A percentile compares a stretch with the other conserved stretches of the same genome.
Evolutionary conservation across 2,797 vertebrate genomes (phyloP).

Genomic region (Sarcophilus harrisii): DNA sequence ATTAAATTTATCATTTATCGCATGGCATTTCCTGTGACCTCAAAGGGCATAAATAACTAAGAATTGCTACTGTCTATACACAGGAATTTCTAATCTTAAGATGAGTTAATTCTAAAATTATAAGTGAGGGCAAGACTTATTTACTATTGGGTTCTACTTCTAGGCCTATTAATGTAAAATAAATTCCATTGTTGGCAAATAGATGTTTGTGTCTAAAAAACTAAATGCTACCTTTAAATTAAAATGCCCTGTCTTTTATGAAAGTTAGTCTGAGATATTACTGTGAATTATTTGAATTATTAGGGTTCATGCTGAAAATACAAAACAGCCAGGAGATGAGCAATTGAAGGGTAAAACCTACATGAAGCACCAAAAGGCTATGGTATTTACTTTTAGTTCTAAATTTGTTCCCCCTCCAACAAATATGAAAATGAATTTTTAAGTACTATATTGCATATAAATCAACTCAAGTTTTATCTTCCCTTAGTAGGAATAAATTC

Average conservation of each 20-base stretch:
- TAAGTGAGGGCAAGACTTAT: conserved; percentile 16
- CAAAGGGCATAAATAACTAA: conserved; percentile 35
- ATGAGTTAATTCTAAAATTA: background rate
- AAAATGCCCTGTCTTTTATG: background rate
- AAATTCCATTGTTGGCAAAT: conserved; percentile 32
- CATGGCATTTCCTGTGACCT: conserved; percentile 43
- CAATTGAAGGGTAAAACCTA: conserved; percentile 10
- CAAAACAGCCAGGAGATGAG: conserved; percentile 51
- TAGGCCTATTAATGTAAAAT: background rate
- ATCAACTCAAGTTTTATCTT: conserved; percentile 49
- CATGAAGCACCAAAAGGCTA: background rate
- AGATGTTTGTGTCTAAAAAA: background rate
- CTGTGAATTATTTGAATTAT: conserved; percentile 40
- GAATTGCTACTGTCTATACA: conserved; percentile 37
- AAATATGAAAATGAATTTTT: conserved; percentile 34
- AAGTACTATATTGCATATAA: conserved; percentile 59
- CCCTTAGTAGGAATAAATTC: conserved; percentile 28
- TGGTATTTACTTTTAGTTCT: conserved; percentile 49
- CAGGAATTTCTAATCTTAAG: conserved; percentile 36
- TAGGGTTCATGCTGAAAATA: conserved; percentile 49
- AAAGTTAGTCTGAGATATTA: conserved; percentile 52
- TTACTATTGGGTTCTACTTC: conserved; percentile 9
- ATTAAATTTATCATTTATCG: conserved; percentile 31
- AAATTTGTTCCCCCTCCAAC: conserved; percentile 16
- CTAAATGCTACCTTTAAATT: background rate